Evolutionary conservation across 2,888 invertebrate genomes (phyloP).

Genomic region (Aplocera efformata): DNA sequence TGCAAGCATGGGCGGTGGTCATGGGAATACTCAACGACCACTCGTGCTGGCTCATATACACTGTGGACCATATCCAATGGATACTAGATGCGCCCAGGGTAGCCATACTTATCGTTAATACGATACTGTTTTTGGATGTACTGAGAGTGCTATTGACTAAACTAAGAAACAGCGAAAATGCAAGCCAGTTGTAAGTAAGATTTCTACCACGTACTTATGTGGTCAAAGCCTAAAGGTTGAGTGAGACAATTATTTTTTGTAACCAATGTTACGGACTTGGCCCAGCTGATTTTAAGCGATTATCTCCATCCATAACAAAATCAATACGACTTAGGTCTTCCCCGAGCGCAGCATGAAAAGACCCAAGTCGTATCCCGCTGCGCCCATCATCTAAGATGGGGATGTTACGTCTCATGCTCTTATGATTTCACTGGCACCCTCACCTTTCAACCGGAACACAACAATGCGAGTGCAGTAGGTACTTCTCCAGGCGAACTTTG

Average conservation of each 20-base stretch:
- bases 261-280: no score
- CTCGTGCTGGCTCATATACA: conserved; percentile 83
- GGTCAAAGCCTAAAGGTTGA: not conserved
- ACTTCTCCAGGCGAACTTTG: no score
- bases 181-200: conserved; percentile 64
- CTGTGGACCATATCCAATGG: conserved; percentile 79
- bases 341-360: no score
- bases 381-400: no score
- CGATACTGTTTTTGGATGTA: conserved; percentile 82
- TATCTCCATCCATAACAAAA: no score
- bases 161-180: conserved; percentile 75
- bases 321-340: no score
- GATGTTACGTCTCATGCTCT: no score
- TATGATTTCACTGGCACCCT: no score
- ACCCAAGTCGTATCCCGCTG: no score
- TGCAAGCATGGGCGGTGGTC: conserved; percentile 75
- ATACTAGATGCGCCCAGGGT: conserved; percentile 81
- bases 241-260: not conserved
- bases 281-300: no score
- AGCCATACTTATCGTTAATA: conserved; percentile 79
- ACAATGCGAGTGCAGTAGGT: no score
- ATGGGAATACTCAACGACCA: conserved; percentile 73
- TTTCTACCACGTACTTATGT: not conserved
- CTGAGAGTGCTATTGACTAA: conserved; percentile 83
- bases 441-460: no score